Conservation (phyloP, 2,113 vertebrate genomes). For the Rhombomys opimus region DNA sequence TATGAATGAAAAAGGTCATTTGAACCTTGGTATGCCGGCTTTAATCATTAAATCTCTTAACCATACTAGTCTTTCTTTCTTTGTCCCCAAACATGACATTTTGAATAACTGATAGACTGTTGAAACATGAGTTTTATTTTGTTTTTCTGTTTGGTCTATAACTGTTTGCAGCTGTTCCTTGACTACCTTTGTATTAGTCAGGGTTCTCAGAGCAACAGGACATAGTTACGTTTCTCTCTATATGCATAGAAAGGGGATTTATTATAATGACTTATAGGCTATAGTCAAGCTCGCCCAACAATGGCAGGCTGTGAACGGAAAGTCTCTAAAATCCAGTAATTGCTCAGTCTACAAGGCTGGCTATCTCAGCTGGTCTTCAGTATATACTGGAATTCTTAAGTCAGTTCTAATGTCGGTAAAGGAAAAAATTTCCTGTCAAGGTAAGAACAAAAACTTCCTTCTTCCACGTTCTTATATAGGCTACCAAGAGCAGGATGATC, state of each 20-base stretch:
- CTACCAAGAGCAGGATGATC: too few relatives aligned
- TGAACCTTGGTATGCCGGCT: background rate
- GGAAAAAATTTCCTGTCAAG: too few relatives aligned
- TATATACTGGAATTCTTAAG: too few relatives aligned
- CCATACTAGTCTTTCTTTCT: background rate
- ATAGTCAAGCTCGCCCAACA: too few relatives aligned
- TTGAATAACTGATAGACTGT: background rate
- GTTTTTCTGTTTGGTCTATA: background rate
- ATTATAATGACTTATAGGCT: background rate
- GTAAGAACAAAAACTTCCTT: too few relatives aligned
- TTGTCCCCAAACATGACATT: background rate
- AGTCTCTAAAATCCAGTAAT: too few relatives aligned
- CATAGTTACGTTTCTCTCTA: background rate
- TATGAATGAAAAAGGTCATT: background rate
- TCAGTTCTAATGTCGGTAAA: too few relatives aligned
- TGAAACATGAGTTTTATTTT: background rate
- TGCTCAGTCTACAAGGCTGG: too few relatives aligned
- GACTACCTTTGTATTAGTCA: background rate
- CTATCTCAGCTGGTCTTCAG: too few relatives aligned
- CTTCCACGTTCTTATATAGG: too few relatives aligned
- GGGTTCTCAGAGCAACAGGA: background rate
- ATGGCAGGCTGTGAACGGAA: too few relatives aligned
- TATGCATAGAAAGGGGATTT: background rate
- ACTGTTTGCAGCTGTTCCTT: constrained; percentile 5
- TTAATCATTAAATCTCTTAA: background rate